Base-by-base conservation (phyloP, 2,113 vertebrate genomes). In the Esox niger region DNA sequence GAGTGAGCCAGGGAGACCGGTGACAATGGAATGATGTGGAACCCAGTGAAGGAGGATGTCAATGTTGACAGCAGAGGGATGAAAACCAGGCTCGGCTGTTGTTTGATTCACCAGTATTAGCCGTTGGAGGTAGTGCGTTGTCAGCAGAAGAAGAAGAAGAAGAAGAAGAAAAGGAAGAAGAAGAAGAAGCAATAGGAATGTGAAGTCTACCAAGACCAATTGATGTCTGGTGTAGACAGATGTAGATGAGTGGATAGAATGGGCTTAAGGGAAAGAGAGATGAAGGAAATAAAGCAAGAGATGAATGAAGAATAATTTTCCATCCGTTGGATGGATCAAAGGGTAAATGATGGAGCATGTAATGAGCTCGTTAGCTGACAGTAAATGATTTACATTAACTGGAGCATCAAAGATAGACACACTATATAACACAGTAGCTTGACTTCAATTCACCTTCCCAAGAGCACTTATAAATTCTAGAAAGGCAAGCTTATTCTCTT, bases 341-440 rank as follows among this genome's bases (percentile, higher is more conserved):
- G 13, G 15, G 5, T 15, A 15, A 4, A 43, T 3, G 3, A 15
- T 43, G 15, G 5, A 15, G 38, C 1, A 4, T 78, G 72, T 74
- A 69, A 67, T 55, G 30, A 71, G 64, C 75, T 83, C 82, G 82
- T 87, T 87, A 87, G 74, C 70, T 0, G 5, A 43, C 62, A 60
- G 73, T 67, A 66, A 79, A 83, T 85, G 73, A 79, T 86, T 83
- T 58, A 21, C 1, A 3, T 64, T 82, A 75, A 86, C 82, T 79
- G 69, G 69, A 79, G 56, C 76, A 68, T 78, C 71, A 63, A 86
- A 75, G 15, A 15, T 43, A 15, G 66, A 68, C 63, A 66, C 71
- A n/a, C n/a, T n/a, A n/a, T n/a, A n/a, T n/a, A 64, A 64, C 43
- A 38, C 52, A 66, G 32, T 23, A 64, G 15, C 25, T 43, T 15